Evolutionary conservation across 2,888 invertebrate species (phyloP).

Genomic region (Syrphus vitripennis): DNA sequence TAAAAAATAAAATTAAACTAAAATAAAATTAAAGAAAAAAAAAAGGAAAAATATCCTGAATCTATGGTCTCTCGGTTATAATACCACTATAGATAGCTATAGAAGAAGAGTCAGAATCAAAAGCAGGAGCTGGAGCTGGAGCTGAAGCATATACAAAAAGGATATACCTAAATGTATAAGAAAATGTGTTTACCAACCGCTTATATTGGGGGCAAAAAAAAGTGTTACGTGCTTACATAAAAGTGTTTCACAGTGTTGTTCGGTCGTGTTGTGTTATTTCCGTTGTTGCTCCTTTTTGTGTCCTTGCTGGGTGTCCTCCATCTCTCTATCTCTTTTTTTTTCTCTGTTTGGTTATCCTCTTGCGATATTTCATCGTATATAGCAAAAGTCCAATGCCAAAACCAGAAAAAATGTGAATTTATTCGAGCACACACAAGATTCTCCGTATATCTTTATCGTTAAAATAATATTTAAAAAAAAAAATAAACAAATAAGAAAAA

Average conservation of each 20-base stretch:
- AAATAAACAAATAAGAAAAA: not conserved
- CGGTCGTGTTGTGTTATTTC: slow-evolving; percentile 43
- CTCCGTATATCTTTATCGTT: slow-evolving; percentile 22
- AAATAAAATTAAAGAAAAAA: slow-evolving; percentile 6
- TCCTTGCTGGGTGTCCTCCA: slow-evolving; percentile 4
- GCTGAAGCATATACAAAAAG: slow-evolving; percentile 16
- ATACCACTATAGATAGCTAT: not conserved
- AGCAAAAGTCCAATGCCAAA: slow-evolving; percentile 54
- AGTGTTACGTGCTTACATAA: slow-evolving; percentile 66
- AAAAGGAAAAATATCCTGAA: not conserved
- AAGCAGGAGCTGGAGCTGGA: not conserved
- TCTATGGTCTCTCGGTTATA: not conserved
- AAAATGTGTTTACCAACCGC: slow-evolving; percentile 69
- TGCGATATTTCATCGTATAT: slow-evolving; percentile 49
- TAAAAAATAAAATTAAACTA: slow-evolving; percentile 5
- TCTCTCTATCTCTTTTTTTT: not conserved
- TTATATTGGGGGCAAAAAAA: slow-evolving; percentile 43
- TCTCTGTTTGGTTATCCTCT: slow-evolving; percentile 37
- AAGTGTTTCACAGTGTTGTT: slow-evolving; percentile 52
- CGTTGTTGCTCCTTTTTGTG: slow-evolving; percentile 32
- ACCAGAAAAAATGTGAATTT: slow-evolving; percentile 46
- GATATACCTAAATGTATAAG: slow-evolving; percentile 57
- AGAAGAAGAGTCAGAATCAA: not conserved
- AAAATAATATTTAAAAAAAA: slow-evolving; percentile 46
- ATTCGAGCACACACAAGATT: slow-evolving; percentile 1